Conservation (phyloP, 2,888 invertebrate species). For the Adineta ricciae region DNA sequence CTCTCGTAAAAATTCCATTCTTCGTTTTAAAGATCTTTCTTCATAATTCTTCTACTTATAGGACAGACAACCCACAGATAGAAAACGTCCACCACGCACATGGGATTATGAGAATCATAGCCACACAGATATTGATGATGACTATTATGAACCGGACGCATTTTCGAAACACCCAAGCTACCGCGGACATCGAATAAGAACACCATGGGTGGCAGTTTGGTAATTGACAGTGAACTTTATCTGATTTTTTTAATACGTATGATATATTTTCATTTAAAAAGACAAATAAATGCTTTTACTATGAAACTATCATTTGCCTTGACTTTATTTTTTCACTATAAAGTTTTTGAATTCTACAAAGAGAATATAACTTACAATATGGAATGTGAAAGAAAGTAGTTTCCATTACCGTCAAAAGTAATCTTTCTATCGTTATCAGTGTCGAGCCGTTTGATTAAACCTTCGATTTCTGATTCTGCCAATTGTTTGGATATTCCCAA, state of each 20-base stretch:
- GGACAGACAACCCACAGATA: not conserved
- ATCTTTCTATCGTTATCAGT: not conserved
- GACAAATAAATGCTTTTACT: not conserved
- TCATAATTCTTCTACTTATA: not conserved
- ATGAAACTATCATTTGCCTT: not conserved
- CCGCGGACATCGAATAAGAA: not conserved
- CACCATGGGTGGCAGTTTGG: not conserved
- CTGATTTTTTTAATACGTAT: not conserved
- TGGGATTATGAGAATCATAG: not conserved
- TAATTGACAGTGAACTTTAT: not conserved
- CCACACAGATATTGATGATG: not conserved
- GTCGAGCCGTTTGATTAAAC: not conserved
- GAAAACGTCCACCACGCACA: not conserved
- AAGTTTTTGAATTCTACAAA: not conserved
- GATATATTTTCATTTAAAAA: not conserved
- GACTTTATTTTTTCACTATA: not conserved
- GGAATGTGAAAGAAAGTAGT: not conserved
- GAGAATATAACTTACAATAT: not conserved
- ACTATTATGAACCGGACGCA: not conserved
- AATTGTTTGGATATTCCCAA: not conserved
- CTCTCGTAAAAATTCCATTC: not conserved
- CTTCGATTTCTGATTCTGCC: not conserved
- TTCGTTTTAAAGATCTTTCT: not conserved
- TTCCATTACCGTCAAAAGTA: not conserved
- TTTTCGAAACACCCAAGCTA: not conserved